Evolutionary conservation across 2,797 vertebrate species (phyloP).

Genomic region (Phalloptychus januarius): DNA sequence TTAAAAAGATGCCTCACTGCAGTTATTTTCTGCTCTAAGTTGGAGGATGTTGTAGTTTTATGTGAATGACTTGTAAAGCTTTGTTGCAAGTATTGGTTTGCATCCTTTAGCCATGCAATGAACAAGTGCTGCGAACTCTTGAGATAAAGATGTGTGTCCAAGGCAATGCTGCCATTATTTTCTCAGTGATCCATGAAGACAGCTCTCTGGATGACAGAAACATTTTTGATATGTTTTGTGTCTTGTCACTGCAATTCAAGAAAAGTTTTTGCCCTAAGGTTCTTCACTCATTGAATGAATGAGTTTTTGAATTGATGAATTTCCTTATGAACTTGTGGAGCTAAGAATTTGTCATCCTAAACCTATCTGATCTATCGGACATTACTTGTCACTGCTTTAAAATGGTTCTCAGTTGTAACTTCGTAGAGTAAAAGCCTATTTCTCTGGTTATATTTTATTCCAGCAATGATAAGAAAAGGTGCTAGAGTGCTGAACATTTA

Average conservation of each 20-base stretch:
- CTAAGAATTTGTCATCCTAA: background rate
- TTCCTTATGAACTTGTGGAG: conserved; percentile 5
- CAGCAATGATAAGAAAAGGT: conserved; percentile 22
- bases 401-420: conserved; percentile 16
- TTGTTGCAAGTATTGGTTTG: conserved; percentile 21
- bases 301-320: too few species aligned
- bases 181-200: conserved; percentile 19
- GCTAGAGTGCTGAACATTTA: background rate
- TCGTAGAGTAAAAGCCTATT: background rate
- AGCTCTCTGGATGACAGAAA: conserved; percentile 1
- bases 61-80: conserved; percentile 8
- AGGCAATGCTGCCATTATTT: conserved; percentile 9
- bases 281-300: too few species aligned
- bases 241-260: background rate
- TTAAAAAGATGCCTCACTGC: conserved; percentile 10
- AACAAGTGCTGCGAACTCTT: conserved; percentile 13
- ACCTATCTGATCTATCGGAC: conserved; percentile 13
- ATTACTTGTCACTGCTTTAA: conserved; percentile 23
- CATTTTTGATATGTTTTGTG: conserved; percentile 18
- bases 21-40: conserved; percentile 10
- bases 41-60: conserved; percentile 15
- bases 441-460: background rate
- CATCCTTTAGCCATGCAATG: conserved; percentile 1
- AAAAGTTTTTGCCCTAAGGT: background rate
- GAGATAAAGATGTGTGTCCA: conserved; percentile 13